Evolutionary conservation across 2,113 vertebrate species (phyloP).

Genomic region (Montifringilla adamsi): DNA sequence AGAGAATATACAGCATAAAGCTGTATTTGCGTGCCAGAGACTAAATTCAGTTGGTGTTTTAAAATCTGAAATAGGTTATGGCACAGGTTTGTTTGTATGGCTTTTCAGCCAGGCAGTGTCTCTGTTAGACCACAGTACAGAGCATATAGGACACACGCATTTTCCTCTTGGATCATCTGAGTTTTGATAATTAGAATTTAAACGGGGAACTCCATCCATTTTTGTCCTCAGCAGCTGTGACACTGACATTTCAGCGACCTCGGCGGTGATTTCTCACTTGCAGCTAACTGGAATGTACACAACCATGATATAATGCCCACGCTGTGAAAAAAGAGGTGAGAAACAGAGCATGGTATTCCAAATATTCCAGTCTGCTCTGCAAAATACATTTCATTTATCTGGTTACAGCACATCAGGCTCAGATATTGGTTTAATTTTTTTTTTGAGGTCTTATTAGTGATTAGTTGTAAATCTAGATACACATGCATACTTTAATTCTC

Average conservation of each 20-base stretch:
- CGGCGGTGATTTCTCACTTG: neutral
- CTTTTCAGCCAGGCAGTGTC: neutral
- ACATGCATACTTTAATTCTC: neutral
- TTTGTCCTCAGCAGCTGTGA: neutral
- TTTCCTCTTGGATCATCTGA: neutral
- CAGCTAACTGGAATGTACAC: conserved; percentile 43
- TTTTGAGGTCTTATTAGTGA: neutral
- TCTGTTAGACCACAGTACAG: neutral
- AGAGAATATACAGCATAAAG: neutral
- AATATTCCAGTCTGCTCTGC: neutral
- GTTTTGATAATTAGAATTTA: neutral
- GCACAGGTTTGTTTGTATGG: neutral
- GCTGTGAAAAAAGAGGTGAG: neutral
- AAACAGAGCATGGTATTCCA: neutral
- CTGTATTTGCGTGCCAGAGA: neutral
- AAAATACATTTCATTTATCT: neutral
- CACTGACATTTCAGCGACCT: conserved; percentile 29
- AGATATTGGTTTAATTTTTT: neutral
- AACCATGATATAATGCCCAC: conserved; percentile 5
- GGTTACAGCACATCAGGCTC: neutral
- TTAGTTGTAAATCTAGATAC: neutral
- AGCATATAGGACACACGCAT: accelerated
- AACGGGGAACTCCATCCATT: neutral
- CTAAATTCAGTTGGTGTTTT: neutral
- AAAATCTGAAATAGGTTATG: neutral